A percentile compares a stretch with the other conserved stretches of the same genome.
These are phyloP conservation scores for Teleiodes luculella DNA, from an alignment of 2,888 invertebrate genomes.

Conservation along the genomic window DNA sequence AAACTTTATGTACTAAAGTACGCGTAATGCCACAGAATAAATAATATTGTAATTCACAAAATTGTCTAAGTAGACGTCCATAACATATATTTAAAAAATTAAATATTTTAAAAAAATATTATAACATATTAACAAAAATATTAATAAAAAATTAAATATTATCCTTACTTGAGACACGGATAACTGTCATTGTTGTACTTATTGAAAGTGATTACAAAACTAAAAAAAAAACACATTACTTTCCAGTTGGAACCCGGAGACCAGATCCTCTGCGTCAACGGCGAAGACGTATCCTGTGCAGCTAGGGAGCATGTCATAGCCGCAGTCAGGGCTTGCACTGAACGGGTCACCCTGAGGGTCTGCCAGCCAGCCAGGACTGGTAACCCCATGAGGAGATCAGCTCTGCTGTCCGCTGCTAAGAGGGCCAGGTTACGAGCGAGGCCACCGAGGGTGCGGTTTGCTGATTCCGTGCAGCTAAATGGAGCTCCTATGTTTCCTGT, in stretches of 20 bases:
- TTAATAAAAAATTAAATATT: too few relatives aligned
- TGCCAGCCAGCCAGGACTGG: conserved; percentile 86
- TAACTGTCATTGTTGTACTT: too few relatives aligned
- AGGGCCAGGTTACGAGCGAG: conserved; percentile 88
- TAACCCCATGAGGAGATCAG: conserved; percentile 84
- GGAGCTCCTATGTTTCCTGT: conserved; percentile 90
- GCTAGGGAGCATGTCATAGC: conserved; percentile 94
- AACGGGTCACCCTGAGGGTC: conserved; percentile 86
- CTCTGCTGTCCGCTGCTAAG: conserved; percentile 91
- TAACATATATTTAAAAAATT: too few relatives aligned
- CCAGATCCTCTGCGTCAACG: conserved; percentile 93
- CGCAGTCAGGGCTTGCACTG: conserved; percentile 88
- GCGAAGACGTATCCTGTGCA: conserved; percentile 91
- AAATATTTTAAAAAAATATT: too few relatives aligned
- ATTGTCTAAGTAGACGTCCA: too few relatives aligned
- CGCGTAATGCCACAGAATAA: too few relatives aligned
- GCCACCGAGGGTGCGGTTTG: conserved; percentile 88
- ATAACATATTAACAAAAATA: too few relatives aligned
- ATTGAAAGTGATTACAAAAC: too few relatives aligned
- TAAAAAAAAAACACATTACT: too few relatives aligned
- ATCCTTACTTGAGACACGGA: too few relatives aligned
- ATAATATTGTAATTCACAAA: too few relatives aligned
- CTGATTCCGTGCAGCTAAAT: conserved; percentile 92
- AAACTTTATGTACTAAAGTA: too few relatives aligned
- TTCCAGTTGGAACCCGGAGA: conserved; percentile 90